phyloP scores from a whole-genome alignment of 2,113 vertebrate species.

The Pseudorectes ferrugineus region DNA sequence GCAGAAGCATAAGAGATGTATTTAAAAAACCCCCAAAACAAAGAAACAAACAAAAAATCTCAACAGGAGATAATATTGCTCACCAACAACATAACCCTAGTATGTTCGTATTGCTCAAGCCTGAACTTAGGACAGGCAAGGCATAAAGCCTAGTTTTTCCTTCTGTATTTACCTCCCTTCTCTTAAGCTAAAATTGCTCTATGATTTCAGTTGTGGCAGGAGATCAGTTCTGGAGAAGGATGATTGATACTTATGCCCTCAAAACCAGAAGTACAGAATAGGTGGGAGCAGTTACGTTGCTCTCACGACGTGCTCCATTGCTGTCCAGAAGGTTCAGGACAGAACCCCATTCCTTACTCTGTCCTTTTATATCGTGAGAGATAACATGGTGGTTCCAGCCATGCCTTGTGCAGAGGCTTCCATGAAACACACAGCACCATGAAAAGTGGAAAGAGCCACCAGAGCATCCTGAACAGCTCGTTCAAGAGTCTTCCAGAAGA shows the following conservation, averaged over 20 bases:
- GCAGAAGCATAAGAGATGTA: neutral
- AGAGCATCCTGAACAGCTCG: neutral
- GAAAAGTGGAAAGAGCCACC: neutral
- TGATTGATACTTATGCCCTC: neutral
- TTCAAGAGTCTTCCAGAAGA: neutral
- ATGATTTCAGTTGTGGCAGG: neutral
- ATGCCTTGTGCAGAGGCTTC: neutral
- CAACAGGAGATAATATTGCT: neutral
- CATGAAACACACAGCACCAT: neutral
- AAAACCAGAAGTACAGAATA: neutral
- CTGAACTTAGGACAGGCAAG: neutral
- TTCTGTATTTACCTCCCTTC: neutral
- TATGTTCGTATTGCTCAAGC: neutral
- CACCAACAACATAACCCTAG: neutral
- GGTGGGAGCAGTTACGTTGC: neutral
- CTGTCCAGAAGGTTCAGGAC: neutral
- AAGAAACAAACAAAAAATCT: neutral
- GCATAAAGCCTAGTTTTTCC: neutral
- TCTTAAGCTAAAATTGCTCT: neutral
- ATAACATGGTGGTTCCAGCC: neutral
- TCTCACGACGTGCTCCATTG: fast-evolving
- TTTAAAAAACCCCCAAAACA: fast-evolving
- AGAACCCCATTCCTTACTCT: neutral
- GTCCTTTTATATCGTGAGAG: neutral
- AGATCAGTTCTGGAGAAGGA: neutral